These are phyloP conservation scores for Symphodus melops DNA, from an alignment of 2,113 vertebrate genomes.

Conservation along the genomic window DNA sequence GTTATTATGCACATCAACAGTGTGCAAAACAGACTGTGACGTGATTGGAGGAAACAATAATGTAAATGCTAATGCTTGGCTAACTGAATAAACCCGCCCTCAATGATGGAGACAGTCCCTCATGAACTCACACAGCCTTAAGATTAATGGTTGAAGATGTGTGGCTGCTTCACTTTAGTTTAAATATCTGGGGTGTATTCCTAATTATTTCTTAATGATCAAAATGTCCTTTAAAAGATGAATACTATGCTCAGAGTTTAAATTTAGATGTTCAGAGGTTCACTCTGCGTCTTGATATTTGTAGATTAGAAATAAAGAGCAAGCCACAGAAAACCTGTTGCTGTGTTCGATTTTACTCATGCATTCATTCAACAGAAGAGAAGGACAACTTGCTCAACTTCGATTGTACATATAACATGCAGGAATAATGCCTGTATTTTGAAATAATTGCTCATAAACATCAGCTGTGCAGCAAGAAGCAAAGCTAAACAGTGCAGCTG, in stretches of 20 bases:
- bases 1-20: constrained; percentile 25
- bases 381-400: not conserved
- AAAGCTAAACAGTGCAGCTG: constrained; percentile 32
- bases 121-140: not conserved
- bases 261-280: not conserved
- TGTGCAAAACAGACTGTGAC: constrained; percentile 27
- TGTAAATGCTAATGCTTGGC: not conserved
- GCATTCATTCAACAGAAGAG: not conserved
- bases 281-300: not conserved
- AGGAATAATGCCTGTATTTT: not conserved
- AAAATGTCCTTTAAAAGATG: no score
- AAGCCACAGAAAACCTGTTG: not conserved
- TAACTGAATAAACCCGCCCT: constrained; percentile 7
- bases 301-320: not conserved
- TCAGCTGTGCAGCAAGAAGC: constrained; percentile 14
- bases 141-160: no score
- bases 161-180: no score
- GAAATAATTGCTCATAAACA: constrained; percentile 32
- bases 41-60: constrained; percentile 36
- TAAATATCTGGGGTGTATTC: no score
- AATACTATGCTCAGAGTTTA: no score
- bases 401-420: not conserved
- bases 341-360: not conserved
- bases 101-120: constrained; percentile 10
- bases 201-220: no score